Evolutionary conservation across 2,888 invertebrate species (phyloP).

Genomic region (Rhodophaea formosa): DNA sequence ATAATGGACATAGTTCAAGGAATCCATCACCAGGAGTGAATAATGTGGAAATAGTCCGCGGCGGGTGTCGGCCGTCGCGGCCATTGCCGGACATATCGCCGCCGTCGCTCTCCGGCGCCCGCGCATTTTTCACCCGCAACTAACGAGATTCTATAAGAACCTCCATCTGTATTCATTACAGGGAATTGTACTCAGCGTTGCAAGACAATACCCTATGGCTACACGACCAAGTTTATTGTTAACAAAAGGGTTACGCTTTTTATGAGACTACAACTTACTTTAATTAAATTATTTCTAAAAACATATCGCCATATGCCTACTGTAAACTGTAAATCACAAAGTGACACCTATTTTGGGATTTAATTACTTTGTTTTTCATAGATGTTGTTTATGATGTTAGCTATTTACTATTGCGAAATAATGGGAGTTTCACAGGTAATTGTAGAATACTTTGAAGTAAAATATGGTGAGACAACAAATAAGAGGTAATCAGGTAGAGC

Average conservation of each 20-base stretch:
- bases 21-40: slow-evolving; percentile 45
- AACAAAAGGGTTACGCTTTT: slow-evolving; percentile 7
- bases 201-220: slow-evolving; percentile 32
- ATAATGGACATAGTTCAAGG: slow-evolving; percentile 40
- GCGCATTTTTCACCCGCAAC: slow-evolving; percentile 46
- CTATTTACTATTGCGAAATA: too few relatives aligned
- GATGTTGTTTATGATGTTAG: too few relatives aligned
- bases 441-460: too few relatives aligned
- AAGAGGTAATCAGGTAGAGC: not conserved
- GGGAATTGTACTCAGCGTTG: slow-evolving; percentile 41
- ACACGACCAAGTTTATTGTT: slow-evolving; percentile 26
- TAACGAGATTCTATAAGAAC: slow-evolving; percentile 48
- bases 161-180: slow-evolving; percentile 45
- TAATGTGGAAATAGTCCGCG: slow-evolving; percentile 34
- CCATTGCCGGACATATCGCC: slow-evolving; percentile 34
- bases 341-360: too few relatives aligned
- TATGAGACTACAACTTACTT: not conserved
- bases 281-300: too few relatives aligned
- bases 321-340: too few relatives aligned
- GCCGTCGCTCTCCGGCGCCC: slow-evolving; percentile 45
- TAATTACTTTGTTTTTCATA: too few relatives aligned
- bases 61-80: slow-evolving; percentile 22
- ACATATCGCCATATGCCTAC: too few relatives aligned
- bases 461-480: too few relatives aligned
- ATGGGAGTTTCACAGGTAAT: too few relatives aligned